Percentiles rank a stretch among this genome's conserved stretches.
phyloP scores from a whole-genome alignment of 2,797 vertebrate genomes.

The Leptoclinus maculatus region DNA sequence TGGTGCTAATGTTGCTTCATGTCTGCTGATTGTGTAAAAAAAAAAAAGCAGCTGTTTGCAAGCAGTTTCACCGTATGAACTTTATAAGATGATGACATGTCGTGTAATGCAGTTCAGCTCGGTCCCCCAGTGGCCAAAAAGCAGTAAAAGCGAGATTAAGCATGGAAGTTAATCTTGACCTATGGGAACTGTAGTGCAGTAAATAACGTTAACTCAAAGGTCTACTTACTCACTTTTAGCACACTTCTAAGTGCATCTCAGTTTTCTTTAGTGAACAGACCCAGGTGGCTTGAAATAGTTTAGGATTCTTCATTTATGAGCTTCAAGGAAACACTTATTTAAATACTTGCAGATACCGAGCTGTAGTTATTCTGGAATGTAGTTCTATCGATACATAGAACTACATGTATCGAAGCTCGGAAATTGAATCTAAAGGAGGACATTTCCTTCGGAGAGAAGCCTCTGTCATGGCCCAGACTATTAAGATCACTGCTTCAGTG shows the following conservation, averaged over 20 bases:
- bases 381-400: not conserved
- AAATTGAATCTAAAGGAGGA: not conserved
- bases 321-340: not conserved
- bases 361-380: not conserved
- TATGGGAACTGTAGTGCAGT: not conserved
- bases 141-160: not conserved
- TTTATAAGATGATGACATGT: not conserved
- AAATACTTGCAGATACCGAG: not conserved
- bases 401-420: no score
- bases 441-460: not conserved
- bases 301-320: not conserved
- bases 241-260: not conserved
- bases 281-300: not conserved
- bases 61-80: not conserved
- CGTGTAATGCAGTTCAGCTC: not conserved
- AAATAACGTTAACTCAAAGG: slow-evolving; percentile 2
- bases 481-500: not conserved
- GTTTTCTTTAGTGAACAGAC: not conserved
- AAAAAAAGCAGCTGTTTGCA: not conserved
- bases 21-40: not conserved
- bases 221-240: not conserved
- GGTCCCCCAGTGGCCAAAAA: not conserved
- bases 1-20: not conserved
- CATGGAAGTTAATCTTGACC: not conserved
- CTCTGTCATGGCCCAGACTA: not conserved